Evolutionary conservation across 2,113 vertebrate species (phyloP), one percentile per base, ranked within the genome.

Genomic region (Sporophila hypoxantha): DNA sequence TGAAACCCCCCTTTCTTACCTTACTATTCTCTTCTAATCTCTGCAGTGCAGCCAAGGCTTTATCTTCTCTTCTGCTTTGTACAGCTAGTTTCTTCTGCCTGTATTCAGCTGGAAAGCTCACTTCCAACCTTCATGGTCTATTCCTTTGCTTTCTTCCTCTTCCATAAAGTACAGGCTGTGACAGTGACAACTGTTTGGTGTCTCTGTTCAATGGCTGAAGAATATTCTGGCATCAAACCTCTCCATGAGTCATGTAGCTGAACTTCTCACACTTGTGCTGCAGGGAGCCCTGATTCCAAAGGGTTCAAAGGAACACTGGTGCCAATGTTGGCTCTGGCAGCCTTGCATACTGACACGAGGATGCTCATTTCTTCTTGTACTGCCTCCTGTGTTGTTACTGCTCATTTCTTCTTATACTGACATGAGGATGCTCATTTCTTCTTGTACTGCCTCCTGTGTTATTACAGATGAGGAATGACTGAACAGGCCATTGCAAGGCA

Each of bases 221-320:
- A 27, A 39, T 39, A 60, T 10, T 41, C 32, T 4, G 20, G 15
- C 47, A 70, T 53, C 74, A 78, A 44, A 52, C 27, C 37, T 32
- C 30, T 76, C 47, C 14, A 1, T 8, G 44, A 59, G 17, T 44
- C 17, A 2, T 0, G 2, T 14, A 47, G n/a, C 25, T 67, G 21
- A 9, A 27, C n/a, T 76, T 81, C 84, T 83, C 61, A 14, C 32
- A 5, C 5, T 62, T 46, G 3, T 57, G 44, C 62, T 65, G 49
- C 41, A 53, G 50, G 42, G 18, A 78, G 17, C 17, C 47, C 42
- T 20, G 10, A 56, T 59, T 94, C 47, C 55, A 57, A 27, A 32
- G 14, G 26, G 7, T 46, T 50, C 29, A 10, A 5, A 47, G 27
- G 60, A 85, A 5, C 0, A 7, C 39, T 5, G 36, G 42, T 12